Percentiles rank a stretch among this genome's conserved stretches.
phyloP scores from a whole-genome alignment of 2,797 vertebrate species.

The Uromys caudimaculatus region DNA sequence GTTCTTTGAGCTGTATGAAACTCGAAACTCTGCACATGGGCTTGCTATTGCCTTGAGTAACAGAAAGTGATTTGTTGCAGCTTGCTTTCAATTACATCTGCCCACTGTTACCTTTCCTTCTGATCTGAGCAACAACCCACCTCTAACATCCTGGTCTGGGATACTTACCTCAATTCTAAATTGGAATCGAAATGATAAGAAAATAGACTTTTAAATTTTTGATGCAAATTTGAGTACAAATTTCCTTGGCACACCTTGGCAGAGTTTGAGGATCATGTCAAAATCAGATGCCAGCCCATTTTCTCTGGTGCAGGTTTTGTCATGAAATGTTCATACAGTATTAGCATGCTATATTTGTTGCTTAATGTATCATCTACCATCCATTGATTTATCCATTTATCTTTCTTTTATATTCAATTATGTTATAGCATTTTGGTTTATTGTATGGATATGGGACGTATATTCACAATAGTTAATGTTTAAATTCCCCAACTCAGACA shows the following conservation, averaged over 20 bases:
- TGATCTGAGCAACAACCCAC: background rate
- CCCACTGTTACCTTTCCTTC: background rate
- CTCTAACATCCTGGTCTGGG: background rate
- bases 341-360: constrained; percentile 69
- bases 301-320: constrained; percentile 70
- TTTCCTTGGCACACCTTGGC: background rate
- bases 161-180: background rate
- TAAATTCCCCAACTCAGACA: constrained; percentile 62
- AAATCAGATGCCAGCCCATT: constrained; percentile 62
- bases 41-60: background rate
- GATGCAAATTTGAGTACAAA: constrained; percentile 41
- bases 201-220: background rate
- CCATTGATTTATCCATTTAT: background rate
- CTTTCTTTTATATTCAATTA: constrained; percentile 28
- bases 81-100: background rate
- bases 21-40: constrained; percentile 70
- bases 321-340: constrained; percentile 73
- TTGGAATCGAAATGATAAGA: constrained; percentile 50
- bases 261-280: constrained; percentile 77
- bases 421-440: constrained; percentile 36
- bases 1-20: constrained; percentile 74
- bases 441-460: background rate
- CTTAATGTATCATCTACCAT: background rate
- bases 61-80: background rate
- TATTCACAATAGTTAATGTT: constrained; percentile 33